phyloP scores from a whole-genome alignment of 2,888 invertebrate species.

The Ommatoiulus sabulosus region DNA sequence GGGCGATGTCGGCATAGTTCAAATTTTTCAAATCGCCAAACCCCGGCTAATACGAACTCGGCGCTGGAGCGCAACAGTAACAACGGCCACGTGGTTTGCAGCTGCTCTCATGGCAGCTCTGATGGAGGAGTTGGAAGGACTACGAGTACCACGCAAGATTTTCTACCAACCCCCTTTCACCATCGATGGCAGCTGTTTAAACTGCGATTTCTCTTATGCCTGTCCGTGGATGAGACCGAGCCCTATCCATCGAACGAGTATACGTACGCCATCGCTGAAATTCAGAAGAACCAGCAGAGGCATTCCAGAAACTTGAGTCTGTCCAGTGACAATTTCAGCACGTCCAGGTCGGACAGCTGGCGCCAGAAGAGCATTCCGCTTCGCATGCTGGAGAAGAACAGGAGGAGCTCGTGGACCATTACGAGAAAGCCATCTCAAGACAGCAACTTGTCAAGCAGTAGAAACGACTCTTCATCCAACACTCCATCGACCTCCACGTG shows the following conservation, averaged over 20 bases:
- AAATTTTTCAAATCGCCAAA: slow-evolving; percentile 88
- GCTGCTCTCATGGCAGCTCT: slow-evolving; percentile 71
- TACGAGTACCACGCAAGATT: slow-evolving; percentile 63
- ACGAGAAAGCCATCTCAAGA: slow-evolving; percentile 94
- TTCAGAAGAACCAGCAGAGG: slow-evolving; percentile 70
- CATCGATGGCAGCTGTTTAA: slow-evolving; percentile 55
- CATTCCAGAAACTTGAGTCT: slow-evolving; percentile 82
- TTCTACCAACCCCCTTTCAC: slow-evolving; percentile 51
- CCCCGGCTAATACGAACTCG: slow-evolving; percentile 87
- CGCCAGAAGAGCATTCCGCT: slow-evolving; percentile 72
- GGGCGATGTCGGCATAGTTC: slow-evolving; percentile 87
- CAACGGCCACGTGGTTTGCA: slow-evolving; percentile 74
- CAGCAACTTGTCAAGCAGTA: slow-evolving; percentile 88
- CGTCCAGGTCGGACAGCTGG: slow-evolving; percentile 89
- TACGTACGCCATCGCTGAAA: slow-evolving; percentile 79
- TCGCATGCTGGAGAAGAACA: slow-evolving; percentile 77
- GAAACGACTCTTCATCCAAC: slow-evolving; percentile 91
- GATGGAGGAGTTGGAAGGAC: slow-evolving; percentile 61
- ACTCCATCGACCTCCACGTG: slow-evolving; percentile 92
- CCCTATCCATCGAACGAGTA: slow-evolving; percentile 72
- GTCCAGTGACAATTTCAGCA: slow-evolving; percentile 86
- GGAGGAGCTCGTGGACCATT: slow-evolving; percentile 84
- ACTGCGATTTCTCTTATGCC: slow-evolving; percentile 42
- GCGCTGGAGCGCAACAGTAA: slow-evolving; percentile 83
- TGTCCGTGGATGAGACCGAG: slow-evolving; percentile 56